phyloP scores from a whole-genome alignment of 2,888 invertebrate species.

The Monopis laevigella region DNA sequence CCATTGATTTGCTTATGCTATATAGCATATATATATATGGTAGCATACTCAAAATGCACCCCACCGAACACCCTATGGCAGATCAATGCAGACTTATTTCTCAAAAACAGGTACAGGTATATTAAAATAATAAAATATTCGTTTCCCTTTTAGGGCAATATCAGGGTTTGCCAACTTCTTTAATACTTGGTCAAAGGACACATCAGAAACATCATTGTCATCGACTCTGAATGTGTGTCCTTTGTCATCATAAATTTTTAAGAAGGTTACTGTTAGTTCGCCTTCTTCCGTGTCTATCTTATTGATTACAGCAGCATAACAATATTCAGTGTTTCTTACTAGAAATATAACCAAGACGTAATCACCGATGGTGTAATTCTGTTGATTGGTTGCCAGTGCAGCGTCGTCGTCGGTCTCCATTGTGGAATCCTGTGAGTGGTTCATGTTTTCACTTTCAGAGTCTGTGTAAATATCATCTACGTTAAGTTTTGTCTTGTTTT shows the following conservation, averaged over 20 bases:
- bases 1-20: too few species aligned
- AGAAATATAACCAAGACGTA: slow-evolving; percentile 19
- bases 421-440: slow-evolving; percentile 12
- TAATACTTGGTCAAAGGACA: slow-evolving; percentile 7
- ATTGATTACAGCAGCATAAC: too few species aligned
- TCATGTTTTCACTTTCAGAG: slow-evolving; percentile 13
- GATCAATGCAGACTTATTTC: too few species aligned
- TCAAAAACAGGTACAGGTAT: background rate
- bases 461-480: slow-evolving; percentile 2
- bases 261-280: slow-evolving; percentile 17
- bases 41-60: too few species aligned
- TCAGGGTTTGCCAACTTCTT: slow-evolving; percentile 17
- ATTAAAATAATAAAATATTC: slow-evolving; percentile 20
- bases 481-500: slow-evolving; percentile 11
- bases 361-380: slow-evolving; percentile 18
- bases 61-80: too few species aligned
- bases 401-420: background rate
- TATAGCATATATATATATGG: too few species aligned
- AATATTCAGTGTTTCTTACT: slow-evolving; percentile 18
- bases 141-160: slow-evolving; percentile 17
- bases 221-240: slow-evolving; percentile 19
- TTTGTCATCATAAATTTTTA: slow-evolving; percentile 20
- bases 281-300: slow-evolving; percentile 13
- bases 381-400: slow-evolving; percentile 18
- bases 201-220: slow-evolving; percentile 20